A percentile compares a stretch with the other conserved stretches of the same genome.
Conservation (phyloP, 2,888 invertebrate species). For the Lissocephala sabroskyi region DNA sequence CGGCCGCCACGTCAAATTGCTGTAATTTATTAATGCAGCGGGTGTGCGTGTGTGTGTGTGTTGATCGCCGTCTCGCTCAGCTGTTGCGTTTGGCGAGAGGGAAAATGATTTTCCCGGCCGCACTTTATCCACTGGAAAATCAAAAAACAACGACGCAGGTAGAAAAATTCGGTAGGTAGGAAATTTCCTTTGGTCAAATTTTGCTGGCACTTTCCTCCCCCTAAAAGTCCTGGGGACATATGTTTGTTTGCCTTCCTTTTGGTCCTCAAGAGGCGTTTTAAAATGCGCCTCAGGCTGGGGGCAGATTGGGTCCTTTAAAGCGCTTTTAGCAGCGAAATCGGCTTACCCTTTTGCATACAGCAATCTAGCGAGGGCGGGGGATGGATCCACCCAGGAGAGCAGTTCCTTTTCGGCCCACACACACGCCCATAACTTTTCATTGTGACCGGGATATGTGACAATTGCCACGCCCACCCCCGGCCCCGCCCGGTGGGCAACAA, state of each 20-base stretch:
- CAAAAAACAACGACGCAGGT: conserved; percentile 43
- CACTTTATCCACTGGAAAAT: conserved; percentile 57
- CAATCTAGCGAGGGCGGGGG: too few species aligned
- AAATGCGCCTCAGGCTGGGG: background rate
- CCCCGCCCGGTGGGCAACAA: too few species aligned
- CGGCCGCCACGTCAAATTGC: conserved; percentile 44
- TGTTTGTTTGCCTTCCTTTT: conserved; percentile 26
- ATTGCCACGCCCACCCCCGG: conserved; percentile 17
- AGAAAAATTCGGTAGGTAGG: too few species aligned
- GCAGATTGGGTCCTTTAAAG: conserved; percentile 55
- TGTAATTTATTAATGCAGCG: conserved; percentile 58
- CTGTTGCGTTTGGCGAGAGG: conserved; percentile 20
- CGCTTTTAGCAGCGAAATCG: conserved; percentile 55
- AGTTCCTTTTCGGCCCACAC: conserved; percentile 17
- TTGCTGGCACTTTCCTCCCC: conserved; percentile 2
- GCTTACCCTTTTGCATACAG: conserved; percentile 43
- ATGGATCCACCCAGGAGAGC: too few species aligned
- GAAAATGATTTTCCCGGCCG: conserved; percentile 24
- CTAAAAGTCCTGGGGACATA: too few species aligned
- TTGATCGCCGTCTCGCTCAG: conserved; percentile 5
- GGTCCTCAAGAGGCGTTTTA: background rate
- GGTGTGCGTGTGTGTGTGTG: conserved; percentile 5
- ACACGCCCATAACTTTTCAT: conserved; percentile 37
- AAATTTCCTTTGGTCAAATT: too few species aligned
- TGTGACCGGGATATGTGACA: conserved; percentile 29